A percentile compares a stretch with the other conserved stretches of the same genome.
Conservation (phyloP, 2,888 invertebrate species). For the Hecatera dysodea region DNA sequence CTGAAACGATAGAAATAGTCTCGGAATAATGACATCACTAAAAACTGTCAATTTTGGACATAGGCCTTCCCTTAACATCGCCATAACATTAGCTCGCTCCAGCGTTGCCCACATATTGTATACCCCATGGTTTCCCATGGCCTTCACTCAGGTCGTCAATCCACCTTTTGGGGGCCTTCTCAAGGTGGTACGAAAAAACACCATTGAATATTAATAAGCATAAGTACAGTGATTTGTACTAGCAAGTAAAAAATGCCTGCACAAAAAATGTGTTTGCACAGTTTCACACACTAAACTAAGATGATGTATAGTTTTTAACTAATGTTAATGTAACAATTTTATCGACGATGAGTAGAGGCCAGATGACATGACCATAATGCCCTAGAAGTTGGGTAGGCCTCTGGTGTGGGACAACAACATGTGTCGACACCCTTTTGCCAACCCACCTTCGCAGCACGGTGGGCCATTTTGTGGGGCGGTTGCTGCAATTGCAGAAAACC, state of each 20-base stretch:
- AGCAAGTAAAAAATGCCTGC: not conserved
- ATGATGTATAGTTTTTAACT: not conserved
- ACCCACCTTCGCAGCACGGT: no score
- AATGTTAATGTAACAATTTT: no score
- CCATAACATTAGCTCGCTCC: not conserved
- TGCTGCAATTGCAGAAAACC: no score
- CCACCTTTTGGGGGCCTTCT: not conserved
- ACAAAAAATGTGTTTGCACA: no score
- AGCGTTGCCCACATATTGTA: no score
- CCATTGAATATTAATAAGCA: not conserved
- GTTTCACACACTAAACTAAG: no score
- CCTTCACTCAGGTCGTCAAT: not conserved
- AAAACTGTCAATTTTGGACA: not conserved
- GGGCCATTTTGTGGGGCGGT: no score
- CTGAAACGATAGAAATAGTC: slow-evolving; percentile 68
- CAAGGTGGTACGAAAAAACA: not conserved
- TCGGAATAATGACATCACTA: not conserved
- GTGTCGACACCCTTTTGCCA: not conserved
- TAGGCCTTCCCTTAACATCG: not conserved
- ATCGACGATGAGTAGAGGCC: not conserved
- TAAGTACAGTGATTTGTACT: not conserved
- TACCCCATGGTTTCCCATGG: not conserved
- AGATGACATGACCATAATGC: not conserved
- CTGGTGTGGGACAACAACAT: not conserved
- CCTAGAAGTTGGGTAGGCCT: not conserved